Conservation (phyloP, 2,113 vertebrate genomes). For the Leptodactylus fuscus region DNA sequence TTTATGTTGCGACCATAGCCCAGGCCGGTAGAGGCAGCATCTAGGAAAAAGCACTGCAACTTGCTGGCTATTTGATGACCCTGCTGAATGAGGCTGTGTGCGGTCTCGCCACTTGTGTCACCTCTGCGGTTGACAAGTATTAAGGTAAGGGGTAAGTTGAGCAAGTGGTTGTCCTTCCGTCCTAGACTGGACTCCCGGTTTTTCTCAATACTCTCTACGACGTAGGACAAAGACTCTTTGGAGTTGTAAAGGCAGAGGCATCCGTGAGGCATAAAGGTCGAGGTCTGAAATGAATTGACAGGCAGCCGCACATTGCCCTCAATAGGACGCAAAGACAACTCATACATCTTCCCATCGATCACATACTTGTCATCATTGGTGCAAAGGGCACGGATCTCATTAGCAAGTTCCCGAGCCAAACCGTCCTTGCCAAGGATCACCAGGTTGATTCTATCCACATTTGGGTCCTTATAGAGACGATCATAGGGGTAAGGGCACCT, state of each 20-base stretch:
- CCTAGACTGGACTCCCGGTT: conserved; percentile 84
- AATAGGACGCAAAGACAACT: conserved; percentile 89
- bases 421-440: conserved; percentile 96
- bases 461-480: conserved; percentile 81
- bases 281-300: conserved; percentile 94
- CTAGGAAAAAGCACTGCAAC: conserved; percentile 88
- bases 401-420: conserved; percentile 90
- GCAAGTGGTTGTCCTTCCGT: conserved; percentile 81
- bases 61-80: conserved; percentile 90
- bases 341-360: conserved; percentile 92
- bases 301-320: conserved; percentile 95
- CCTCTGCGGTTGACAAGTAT: conserved; percentile 91
- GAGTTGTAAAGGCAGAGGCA: conserved; percentile 98
- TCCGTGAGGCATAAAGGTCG: conserved; percentile 93
- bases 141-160: conserved; percentile 84
- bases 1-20: conserved; percentile 89
- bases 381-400: conserved; percentile 94
- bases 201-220: conserved; percentile 93
- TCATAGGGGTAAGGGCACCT: conserved; percentile 81
- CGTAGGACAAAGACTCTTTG: conserved; percentile 92
- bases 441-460: conserved; percentile 88
- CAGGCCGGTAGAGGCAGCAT: conserved; percentile 86
- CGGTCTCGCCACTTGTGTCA: conserved; percentile 87
- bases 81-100: conserved; percentile 90
- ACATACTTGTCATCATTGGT: conserved; percentile 91